Evolutionary conservation across 2,113 vertebrate species (phyloP).

Genomic region (Burhinus bistriatus): DNA sequence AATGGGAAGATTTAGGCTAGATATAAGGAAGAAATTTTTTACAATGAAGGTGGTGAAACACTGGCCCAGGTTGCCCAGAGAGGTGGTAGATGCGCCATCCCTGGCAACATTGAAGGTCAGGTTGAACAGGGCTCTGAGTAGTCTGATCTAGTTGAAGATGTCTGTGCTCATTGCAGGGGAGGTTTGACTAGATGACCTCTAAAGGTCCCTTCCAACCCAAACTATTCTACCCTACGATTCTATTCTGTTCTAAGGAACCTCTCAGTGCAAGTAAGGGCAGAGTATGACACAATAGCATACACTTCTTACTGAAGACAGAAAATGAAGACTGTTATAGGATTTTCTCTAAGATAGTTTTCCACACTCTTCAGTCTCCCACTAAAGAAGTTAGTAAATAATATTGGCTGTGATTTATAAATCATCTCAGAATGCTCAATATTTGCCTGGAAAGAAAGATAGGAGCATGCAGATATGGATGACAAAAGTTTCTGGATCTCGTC

Average conservation of each 20-base stretch:
- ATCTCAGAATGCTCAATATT: not conserved
- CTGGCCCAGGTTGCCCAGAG: no score
- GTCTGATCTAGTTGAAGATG: not conserved
- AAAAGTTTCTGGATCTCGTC: not conserved
- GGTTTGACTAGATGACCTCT: no score
- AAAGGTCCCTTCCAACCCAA: no score
- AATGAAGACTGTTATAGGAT: not conserved
- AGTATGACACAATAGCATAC: not conserved
- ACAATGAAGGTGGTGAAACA: not conserved
- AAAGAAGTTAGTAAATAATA: not conserved
- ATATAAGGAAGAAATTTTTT: not conserved
- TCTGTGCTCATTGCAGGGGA: no score
- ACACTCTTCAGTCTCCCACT: not conserved
- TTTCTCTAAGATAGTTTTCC: not conserved
- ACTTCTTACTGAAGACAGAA: not conserved
- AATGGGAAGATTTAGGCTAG: not conserved
- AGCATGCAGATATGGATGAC: not conserved
- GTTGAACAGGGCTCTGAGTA: not conserved
- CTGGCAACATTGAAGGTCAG: not conserved
- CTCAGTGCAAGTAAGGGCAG: not conserved
- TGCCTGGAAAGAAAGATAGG: not conserved
- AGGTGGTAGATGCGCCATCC: not conserved
- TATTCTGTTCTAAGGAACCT: not conserved
- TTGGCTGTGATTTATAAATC: not conserved
- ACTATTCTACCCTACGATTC: no score